These are phyloP conservation scores for Gasterosteus nipponicus DNA, from an alignment of 2,113 vertebrate species.

Conservation along the genomic window DNA sequence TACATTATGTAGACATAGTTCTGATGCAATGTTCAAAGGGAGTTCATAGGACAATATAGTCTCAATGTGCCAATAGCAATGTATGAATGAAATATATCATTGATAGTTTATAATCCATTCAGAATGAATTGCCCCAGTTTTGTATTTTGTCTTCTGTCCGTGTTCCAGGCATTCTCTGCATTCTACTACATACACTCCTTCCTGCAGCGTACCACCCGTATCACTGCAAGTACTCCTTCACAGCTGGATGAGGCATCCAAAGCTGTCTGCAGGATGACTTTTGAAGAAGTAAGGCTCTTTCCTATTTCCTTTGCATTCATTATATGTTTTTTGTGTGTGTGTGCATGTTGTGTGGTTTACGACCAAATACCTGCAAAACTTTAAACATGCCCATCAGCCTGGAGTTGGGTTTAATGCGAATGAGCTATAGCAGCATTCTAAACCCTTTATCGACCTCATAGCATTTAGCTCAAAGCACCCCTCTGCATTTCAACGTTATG, in stretches of 20 bases:
- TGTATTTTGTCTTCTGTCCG: background rate
- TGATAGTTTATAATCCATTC: background rate
- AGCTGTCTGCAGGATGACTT: slow-evolving; percentile 82
- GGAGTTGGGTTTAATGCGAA: background rate
- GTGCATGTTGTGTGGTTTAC: background rate
- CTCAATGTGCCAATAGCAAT: background rate
- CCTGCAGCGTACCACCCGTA: slow-evolving; percentile 79
- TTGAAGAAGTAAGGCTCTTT: slow-evolving; percentile 75
- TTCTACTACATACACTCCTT: slow-evolving; percentile 91
- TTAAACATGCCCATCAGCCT: background rate
- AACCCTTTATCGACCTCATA: background rate
- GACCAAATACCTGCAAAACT: background rate
- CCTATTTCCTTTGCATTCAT: background rate
- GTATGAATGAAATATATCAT: background rate
- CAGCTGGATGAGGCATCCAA: slow-evolving; percentile 78
- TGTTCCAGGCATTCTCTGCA: slow-evolving; percentile 91
- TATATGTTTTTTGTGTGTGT: background rate
- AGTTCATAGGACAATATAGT: background rate
- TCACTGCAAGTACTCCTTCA: slow-evolving; percentile 65
- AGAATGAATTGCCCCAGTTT: background rate
- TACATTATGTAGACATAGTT: background rate
- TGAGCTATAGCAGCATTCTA: background rate
- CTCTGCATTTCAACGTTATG: background rate
- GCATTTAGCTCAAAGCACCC: background rate
- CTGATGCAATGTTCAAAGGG: background rate